Evolutionary conservation across 2,113 vertebrate genomes (phyloP).

Genomic region (Pygoscelis antarcticus): DNA sequence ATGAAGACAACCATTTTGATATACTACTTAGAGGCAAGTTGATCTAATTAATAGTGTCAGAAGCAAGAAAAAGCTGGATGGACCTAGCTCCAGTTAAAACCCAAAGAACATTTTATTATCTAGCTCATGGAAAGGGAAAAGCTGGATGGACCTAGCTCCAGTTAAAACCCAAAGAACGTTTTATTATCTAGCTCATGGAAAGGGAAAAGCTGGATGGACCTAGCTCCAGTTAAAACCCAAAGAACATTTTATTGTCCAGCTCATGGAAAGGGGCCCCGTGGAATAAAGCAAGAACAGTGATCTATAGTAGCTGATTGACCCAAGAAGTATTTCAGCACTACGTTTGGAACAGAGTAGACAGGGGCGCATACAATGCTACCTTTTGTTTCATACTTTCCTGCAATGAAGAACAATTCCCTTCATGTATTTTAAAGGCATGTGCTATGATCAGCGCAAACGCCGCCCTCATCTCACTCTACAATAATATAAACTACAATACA

Average conservation of each 20-base stretch:
- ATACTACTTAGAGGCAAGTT: constrained; percentile 40
- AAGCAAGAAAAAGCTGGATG: constrained; percentile 57
- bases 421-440: neutral
- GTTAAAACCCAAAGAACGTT: constrained; percentile 38
- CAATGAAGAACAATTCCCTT: neutral
- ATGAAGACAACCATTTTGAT: constrained; percentile 42
- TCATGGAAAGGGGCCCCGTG: neutral
- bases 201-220: neutral
- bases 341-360: neutral
- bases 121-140: neutral
- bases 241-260: too few species aligned
- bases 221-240: too few species aligned
- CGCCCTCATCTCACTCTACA: neutral
- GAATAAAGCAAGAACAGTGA: constrained; percentile 4
- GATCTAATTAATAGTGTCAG: constrained; percentile 72
- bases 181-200: constrained; percentile 20
- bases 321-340: neutral
- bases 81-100: constrained; percentile 44
- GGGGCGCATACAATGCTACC: neutral
- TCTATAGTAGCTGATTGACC: neutral
- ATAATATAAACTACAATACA: neutral
- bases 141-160: constrained; percentile 6
- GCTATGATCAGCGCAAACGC: neutral
- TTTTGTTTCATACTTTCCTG: neutral
- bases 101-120: constrained; percentile 33